These are phyloP conservation scores for Urophycis tenuis DNA, from an alignment of 2,797 vertebrate species.

Conservation along the genomic window DNA sequence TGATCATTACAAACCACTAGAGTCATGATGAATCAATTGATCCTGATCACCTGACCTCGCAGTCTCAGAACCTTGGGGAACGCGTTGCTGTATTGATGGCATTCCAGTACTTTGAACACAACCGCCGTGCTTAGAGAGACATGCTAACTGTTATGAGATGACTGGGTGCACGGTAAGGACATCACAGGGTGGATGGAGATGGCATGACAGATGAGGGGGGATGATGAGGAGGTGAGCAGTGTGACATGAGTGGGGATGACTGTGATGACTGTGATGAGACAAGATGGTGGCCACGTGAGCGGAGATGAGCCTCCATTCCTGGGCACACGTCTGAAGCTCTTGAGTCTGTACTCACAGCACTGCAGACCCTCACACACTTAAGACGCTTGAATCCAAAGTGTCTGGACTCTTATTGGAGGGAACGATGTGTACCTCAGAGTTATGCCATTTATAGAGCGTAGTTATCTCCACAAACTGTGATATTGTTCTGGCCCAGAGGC, in stretches of 20 bases:
- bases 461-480: no score
- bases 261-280: slow-evolving; percentile 6
- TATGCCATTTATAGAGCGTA: no score
- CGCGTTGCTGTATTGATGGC: neutral
- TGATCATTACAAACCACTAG: neutral
- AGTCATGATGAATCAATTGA: no score
- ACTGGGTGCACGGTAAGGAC: slow-evolving; percentile 20
- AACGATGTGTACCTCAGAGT: no score
- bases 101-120: slow-evolving; percentile 14
- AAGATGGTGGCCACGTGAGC: no score
- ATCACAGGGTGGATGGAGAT: slow-evolving; percentile 11
- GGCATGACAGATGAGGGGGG: slow-evolving; percentile 18
- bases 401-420: no score
- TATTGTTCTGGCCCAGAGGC: no score
- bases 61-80: no score
- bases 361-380: no score
- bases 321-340: slow-evolving; percentile 32
- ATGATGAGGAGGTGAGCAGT: slow-evolving; percentile 21
- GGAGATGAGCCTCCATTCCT: no score
- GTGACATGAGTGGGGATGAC: neutral
- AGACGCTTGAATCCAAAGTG: no score
- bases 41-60: no score
- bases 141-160: slow-evolving; percentile 32
- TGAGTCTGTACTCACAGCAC: neutral
- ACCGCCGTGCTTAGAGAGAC: slow-evolving; percentile 19